Percentiles rank a stretch among this genome's conserved stretches.
Conservation (phyloP, 2,797 vertebrate species). For the Trichosurus vulpecula region DNA sequence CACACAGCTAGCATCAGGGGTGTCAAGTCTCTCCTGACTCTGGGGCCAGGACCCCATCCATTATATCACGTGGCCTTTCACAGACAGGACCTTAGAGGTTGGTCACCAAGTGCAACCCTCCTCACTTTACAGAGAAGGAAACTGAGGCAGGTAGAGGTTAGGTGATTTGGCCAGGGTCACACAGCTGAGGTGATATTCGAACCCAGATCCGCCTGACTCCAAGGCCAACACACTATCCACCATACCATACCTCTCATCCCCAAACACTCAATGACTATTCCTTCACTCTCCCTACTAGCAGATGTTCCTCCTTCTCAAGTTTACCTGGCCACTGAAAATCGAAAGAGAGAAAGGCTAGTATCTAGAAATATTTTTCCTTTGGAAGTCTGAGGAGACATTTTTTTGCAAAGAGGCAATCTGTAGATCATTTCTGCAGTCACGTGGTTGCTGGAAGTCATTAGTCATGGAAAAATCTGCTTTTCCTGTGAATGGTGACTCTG, state of each 20-base stretch:
- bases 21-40: too few relatives aligned
- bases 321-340: background rate
- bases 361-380: background rate
- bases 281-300: background rate
- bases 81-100: background rate
- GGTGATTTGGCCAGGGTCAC: background rate
- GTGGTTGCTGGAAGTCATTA: background rate
- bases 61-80: background rate
- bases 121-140: background rate
- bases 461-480: slow-evolving; percentile 44
- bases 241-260: background rate
- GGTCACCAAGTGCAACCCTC: background rate
- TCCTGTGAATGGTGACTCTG: slow-evolving; percentile 63
- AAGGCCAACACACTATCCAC: background rate
- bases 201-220: background rate
- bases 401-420: background rate
- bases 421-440: background rate
- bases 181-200: background rate
- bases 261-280: too few relatives aligned
- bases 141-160: background rate
- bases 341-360: background rate
- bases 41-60: too few relatives aligned
- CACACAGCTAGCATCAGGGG: too few relatives aligned
- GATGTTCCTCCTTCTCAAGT: background rate
- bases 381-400: background rate